Conservation (phyloP, 2,113 vertebrate species). For the Dinomys branickii region DNA sequence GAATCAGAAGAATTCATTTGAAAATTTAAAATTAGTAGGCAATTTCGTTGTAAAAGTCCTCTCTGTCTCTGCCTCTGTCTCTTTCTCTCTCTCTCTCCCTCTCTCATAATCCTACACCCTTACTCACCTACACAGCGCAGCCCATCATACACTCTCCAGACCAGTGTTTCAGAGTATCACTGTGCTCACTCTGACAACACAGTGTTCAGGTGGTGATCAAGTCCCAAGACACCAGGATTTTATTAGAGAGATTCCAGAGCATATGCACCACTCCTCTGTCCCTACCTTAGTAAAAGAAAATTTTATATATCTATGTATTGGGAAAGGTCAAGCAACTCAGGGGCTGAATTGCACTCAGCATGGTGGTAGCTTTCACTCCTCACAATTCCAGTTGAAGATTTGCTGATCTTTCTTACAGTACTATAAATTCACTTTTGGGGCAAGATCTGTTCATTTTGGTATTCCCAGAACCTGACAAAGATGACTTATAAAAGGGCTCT, state of each 20-base stretch:
- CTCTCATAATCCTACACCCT: no score
- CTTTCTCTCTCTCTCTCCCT: neutral
- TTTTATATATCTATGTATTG: neutral
- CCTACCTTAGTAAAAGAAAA: neutral
- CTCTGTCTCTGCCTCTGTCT: neutral
- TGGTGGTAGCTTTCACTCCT: neutral
- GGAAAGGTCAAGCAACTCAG: neutral
- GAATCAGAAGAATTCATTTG: neutral
- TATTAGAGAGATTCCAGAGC: neutral
- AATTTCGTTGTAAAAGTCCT: neutral
- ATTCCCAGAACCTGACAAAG: neutral
- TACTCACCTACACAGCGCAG: no score
- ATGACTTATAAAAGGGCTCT: neutral
- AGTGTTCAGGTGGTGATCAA: neutral
- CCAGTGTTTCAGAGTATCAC: neutral
- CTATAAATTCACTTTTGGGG: neutral
- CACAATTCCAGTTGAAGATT: neutral
- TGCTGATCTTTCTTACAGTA: neutral
- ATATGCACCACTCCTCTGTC: no score
- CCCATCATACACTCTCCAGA: no score
- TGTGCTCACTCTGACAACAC: neutral
- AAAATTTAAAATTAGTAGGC: neutral
- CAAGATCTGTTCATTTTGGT: neutral
- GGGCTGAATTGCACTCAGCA: accelerated
- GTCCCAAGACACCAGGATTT: neutral